These are phyloP conservation scores for Tetrax tetrax DNA, from an alignment of 2,113 vertebrate genomes.

Conservation along the genomic window DNA sequence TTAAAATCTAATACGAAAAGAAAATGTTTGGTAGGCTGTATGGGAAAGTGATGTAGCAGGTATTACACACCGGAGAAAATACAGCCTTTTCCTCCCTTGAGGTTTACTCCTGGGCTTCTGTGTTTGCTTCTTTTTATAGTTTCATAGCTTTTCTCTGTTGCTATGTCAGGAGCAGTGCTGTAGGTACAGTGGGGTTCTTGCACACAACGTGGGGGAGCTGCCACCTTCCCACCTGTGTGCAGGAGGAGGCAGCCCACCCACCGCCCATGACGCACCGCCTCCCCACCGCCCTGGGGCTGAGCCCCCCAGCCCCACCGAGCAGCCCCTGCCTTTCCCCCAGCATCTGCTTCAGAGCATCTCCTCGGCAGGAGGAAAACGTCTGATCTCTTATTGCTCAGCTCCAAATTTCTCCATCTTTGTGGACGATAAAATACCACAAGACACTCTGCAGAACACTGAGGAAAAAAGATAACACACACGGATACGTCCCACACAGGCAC, in stretches of 20 bases:
- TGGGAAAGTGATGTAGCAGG: neutral
- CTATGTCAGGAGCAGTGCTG: neutral
- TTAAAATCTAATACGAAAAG: neutral
- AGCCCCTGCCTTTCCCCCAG: neutral
- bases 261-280: fast-evolving
- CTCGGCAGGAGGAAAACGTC: neutral
- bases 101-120: neutral
- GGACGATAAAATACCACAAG: neutral
- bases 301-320: neutral
- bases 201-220: neutral
- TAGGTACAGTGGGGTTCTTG: neutral
- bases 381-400: neutral
- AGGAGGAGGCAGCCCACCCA: neutral
- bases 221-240: neutral
- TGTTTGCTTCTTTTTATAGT: neutral
- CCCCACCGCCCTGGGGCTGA: neutral
- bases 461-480: neutral
- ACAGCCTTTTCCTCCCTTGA: neutral
- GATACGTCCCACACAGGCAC: neutral
- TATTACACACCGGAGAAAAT: fast-evolving
- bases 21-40: neutral
- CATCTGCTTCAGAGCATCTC: neutral
- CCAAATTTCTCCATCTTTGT: neutral
- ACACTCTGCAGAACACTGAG: neutral
- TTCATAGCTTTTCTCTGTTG: neutral